These are phyloP conservation scores for Centroberyx gerrardi DNA, from an alignment of 2,797 vertebrate genomes.

Conservation along the genomic window DNA sequence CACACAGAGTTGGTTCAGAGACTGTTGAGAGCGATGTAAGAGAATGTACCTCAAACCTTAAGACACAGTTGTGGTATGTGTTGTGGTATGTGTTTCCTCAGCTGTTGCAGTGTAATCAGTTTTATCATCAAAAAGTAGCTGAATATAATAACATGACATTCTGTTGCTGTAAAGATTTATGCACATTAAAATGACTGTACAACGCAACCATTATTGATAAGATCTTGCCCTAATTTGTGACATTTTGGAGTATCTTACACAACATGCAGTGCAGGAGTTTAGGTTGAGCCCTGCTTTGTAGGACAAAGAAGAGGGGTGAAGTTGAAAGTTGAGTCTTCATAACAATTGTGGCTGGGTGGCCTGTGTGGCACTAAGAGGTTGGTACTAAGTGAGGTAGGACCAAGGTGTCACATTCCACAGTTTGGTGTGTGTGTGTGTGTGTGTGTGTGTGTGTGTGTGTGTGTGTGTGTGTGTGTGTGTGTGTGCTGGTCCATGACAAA, in stretches of 20 bases:
- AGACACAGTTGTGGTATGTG: neutral
- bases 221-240: neutral
- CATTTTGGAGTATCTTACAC: neutral
- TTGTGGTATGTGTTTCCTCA: neutral
- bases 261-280: neutral
- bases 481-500: slow-evolving; percentile 37
- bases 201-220: neutral
- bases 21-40: neutral
- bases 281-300: too few relatives aligned
- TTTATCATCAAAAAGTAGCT: too few relatives aligned
- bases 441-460: slow-evolving; percentile 45
- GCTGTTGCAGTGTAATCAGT: neutral
- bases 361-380: slow-evolving; percentile 65
- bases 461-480: slow-evolving; percentile 34
- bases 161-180: neutral
- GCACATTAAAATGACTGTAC: neutral
- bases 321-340: slow-evolving; percentile 26
- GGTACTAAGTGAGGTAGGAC: slow-evolving; percentile 79
- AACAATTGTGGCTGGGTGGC: slow-evolving; percentile 64
- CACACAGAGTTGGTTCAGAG: neutral
- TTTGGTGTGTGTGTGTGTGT: slow-evolving; percentile 81
- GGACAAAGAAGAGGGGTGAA: slow-evolving; percentile 3
- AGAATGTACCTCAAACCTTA: neutral
- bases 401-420: slow-evolving; percentile 88
- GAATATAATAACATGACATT: neutral